These are phyloP conservation scores for Centrocercus urophasianus DNA, from an alignment of 2,113 vertebrate species.

Conservation along the genomic window DNA sequence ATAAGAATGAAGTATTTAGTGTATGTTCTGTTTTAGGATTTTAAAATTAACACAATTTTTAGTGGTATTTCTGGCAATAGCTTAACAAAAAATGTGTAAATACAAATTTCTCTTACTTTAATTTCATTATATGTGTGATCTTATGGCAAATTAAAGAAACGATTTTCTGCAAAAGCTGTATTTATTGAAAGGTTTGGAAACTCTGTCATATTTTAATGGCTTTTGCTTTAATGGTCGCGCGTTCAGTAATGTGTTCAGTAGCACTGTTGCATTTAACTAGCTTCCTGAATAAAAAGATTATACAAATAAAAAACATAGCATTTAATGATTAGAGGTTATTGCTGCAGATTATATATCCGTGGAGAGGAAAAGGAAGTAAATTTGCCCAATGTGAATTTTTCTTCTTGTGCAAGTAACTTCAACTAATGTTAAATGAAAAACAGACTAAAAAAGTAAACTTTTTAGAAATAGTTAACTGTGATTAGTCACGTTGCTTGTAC, in stretches of 20 bases:
- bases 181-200: constrained; percentile 13
- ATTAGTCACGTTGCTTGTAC: neutral
- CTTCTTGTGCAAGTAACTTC: neutral
- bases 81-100: neutral
- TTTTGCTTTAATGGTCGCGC: neutral
- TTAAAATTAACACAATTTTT: neutral
- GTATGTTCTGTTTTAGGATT: neutral
- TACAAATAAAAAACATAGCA: neutral
- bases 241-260: neutral
- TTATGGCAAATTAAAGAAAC: neutral
- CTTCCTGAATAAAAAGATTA: neutral
- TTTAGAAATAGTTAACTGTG: neutral
- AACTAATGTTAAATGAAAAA: neutral
- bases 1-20: neutral
- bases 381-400: neutral
- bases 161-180: neutral
- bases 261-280: neutral
- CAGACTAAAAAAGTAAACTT: neutral
- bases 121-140: neutral
- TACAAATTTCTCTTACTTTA: neutral
- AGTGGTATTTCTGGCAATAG: neutral
- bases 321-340: neutral
- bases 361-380: neutral
- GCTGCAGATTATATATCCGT: neutral
- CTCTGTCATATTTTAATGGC: neutral